Base-by-base conservation (phyloP, 2,797 vertebrate species). In the Amphiprion clarkii region DNA sequence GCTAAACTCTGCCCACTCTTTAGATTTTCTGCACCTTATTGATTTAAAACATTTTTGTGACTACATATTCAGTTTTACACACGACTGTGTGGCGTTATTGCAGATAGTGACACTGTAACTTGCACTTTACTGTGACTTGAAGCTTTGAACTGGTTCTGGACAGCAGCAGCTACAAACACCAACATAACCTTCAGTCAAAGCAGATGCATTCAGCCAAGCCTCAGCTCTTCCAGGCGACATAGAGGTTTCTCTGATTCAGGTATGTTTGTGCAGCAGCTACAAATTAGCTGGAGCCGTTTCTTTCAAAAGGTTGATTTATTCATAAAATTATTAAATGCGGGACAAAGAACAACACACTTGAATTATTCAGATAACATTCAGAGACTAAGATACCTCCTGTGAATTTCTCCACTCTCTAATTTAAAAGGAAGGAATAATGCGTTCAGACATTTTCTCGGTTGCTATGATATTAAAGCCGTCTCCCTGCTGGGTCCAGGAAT, bases 401-500 rank as follows among this genome's bases (percentile, higher is more conserved):
- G 56, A 42, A 52, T 40, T 54, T 59, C 23, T 17, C 11, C 51
- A 6, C 6, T 29, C 29, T 84, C 44, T 53, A 29, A 66, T 62
- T 55, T 62, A 11, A 60, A 31, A 70, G 31, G 36, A 12, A 67
- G 55, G 40, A 60, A 58, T 3, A 53, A 69, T 65, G 49, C 0
- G 2, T 71, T 79, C 33, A 67, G 66, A 71, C 52, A 52, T 68
- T 62, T 68, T 74, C 23, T 25, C 21, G 46, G 53, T 67, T 6
- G 19, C 23, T 40, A 1, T 29, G 31, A 74, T 53, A 76, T 64
- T 58, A 57, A 63, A 66, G 12, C 14, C 1, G 1, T 60, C 29
- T 67, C 69, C 58, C 71, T 66, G 71, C 74, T 78, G 60, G 55
- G 23, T 68, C 36, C 23, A 36, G 74, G 21, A 66, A 74, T 71